Evolutionary conservation across 2,888 invertebrate genomes (phyloP), one percentile per base, ranked within the genome.

Genomic region (Drosophila trichaetosa): DNA sequence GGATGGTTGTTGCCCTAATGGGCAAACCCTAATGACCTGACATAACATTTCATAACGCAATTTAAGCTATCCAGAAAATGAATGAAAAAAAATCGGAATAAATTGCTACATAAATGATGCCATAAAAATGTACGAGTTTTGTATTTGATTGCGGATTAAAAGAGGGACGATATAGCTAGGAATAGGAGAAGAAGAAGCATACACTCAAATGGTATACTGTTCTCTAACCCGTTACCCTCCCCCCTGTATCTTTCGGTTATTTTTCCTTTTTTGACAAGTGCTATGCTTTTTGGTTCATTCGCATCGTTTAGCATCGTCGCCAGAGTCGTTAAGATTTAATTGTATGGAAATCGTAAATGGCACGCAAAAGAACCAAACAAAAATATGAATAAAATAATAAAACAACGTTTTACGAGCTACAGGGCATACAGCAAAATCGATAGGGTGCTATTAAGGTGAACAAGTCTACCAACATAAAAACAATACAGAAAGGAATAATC

Each of bases 281-380:
- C 63, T 63, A 18, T 36, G 54, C 56, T 61, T 58, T 60, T 73
- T 10, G 52, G 57, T 74, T 42, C 80, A 65, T 78, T 63, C 61
- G 64, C 82, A 80, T 80, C 74, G 60, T 65, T 76, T 68, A 51
- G 62, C 73, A 73, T 68, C 82, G 69, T 72, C 61, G 73, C 69
- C 36, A 7, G 38, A 80, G 81, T 89, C 87, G 73, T 87, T 85
- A 89, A 87, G 89, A 89, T 89, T 87, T 87, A 87, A 87, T 87
- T 87, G 89, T 85, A 87, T 87, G 89, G 88, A 87, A 87, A 89
- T 89, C 86, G 89, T 89, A 87, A 87, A 89, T 79, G 89, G 86
- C 79, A 85, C 81, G 80, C 80, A 87, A 79, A 79, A 71, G 59
- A 83, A 78, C 54, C 69, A 71, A 71, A 73, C 60, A 33, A 64